phyloP scores from a whole-genome alignment of 2,113 vertebrate genomes.

The Mungos mungo region DNA sequence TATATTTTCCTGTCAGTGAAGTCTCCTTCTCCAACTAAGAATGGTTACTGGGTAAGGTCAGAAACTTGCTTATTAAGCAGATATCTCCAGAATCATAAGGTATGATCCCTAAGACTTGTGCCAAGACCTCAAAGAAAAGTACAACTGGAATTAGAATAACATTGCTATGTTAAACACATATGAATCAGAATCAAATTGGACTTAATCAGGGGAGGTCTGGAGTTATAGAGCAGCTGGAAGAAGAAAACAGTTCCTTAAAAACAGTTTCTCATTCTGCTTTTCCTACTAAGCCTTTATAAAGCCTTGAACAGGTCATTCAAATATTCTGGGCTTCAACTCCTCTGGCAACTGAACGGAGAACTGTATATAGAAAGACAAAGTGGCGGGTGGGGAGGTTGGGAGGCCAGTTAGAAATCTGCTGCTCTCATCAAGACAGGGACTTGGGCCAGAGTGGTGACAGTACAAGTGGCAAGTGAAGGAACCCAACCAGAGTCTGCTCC shows the following conservation, averaged over 20 bases:
- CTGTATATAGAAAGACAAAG: neutral
- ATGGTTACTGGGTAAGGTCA: neutral
- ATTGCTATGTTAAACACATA: neutral
- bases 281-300: neutral
- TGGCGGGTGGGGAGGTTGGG: neutral
- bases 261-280: neutral
- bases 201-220: neutral
- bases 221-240: neutral
- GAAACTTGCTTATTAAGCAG: neutral
- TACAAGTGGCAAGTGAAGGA: neutral
- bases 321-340: neutral
- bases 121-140: neutral
- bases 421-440: neutral
- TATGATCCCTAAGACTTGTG: neutral
- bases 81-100: neutral
- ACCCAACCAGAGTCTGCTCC: neutral
- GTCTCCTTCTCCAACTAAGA: neutral
- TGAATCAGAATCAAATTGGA: neutral
- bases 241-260: neutral
- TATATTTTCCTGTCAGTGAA: neutral
- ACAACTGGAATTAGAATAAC: neutral
- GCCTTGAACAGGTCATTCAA: neutral
- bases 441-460: neutral
- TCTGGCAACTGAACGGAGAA: neutral
- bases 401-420: neutral